Conservation (phyloP, 2,797 vertebrate genomes). For the Coccyzus lansbergi region DNA sequence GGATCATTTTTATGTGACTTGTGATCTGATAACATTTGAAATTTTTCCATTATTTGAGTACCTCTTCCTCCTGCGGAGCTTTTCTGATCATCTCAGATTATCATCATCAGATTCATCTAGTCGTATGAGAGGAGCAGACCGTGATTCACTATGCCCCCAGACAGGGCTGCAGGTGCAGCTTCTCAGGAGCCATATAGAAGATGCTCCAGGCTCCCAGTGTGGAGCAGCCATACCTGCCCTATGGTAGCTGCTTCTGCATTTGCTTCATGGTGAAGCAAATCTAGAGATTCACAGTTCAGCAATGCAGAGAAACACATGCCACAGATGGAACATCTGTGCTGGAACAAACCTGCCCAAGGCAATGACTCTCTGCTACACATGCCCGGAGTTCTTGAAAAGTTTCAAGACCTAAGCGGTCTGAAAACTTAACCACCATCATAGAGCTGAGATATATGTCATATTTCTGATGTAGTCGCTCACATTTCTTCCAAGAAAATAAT, state of each 20-base stretch:
- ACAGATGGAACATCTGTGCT: background rate
- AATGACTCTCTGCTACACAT: background rate
- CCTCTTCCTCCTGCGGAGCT: background rate
- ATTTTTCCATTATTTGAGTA: background rate
- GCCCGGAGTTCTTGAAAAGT: background rate
- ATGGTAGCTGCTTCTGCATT: background rate
- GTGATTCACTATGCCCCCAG: background rate
- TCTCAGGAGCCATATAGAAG: background rate
- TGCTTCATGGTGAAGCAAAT: background rate
- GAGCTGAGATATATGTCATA: fast-evolving
- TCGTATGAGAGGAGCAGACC: background rate
- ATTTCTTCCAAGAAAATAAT: background rate
- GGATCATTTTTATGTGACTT: background rate
- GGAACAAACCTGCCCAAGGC: background rate
- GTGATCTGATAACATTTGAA: background rate
- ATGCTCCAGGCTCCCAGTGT: background rate
- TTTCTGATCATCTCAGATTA: background rate
- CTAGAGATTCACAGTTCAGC: background rate
- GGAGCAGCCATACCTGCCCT: background rate
- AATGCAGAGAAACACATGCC: background rate
- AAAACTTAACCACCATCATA: background rate
- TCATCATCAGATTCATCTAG: background rate
- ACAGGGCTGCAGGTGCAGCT: background rate
- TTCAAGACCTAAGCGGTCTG: background rate
- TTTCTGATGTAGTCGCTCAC: background rate